Percentiles rank a stretch among this genome's conserved stretches.
Conservation (phyloP, 2,888 invertebrate species). For the Phyllotreta striolata region DNA sequence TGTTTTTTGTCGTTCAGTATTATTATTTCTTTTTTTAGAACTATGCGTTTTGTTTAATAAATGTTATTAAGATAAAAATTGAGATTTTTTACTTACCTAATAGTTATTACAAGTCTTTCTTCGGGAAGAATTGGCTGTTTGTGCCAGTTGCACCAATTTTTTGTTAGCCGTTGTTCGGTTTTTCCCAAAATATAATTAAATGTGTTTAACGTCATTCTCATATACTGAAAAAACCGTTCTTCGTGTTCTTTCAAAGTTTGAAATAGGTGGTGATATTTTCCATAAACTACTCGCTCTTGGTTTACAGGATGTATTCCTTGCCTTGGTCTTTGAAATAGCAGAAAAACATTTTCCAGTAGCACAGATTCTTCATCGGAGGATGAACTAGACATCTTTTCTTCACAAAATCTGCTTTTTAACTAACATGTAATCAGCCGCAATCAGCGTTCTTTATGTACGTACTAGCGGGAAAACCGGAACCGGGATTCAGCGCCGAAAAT, state of each 20-base stretch:
- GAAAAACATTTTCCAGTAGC: constrained; percentile 13
- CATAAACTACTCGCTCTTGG: no score
- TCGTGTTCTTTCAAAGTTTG: constrained; percentile 14
- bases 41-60: constrained; percentile 5
- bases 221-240: constrained; percentile 27
- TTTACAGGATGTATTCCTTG: constrained; percentile 20
- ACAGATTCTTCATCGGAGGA: constrained; percentile 18
- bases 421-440: no score
- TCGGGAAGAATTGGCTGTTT: constrained; percentile 19
- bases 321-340: not conserved
- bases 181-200: constrained; percentile 20
- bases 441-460: no score
- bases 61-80: not conserved
- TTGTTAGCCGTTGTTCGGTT: constrained; percentile 10
- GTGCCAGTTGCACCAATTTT: constrained; percentile 25
- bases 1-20: no score
- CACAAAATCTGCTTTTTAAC: constrained; percentile 14
- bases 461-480: no score
- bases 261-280: constrained; percentile 28
- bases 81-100: constrained; percentile 18
- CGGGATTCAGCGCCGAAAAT: no score
- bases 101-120: constrained; percentile 14
- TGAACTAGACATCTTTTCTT: constrained; percentile 19
- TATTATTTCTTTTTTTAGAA: not conserved
- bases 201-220: constrained; percentile 8